phyloP scores from a whole-genome alignment of 2,888 invertebrate species.

The Metallyticus violacea region DNA sequence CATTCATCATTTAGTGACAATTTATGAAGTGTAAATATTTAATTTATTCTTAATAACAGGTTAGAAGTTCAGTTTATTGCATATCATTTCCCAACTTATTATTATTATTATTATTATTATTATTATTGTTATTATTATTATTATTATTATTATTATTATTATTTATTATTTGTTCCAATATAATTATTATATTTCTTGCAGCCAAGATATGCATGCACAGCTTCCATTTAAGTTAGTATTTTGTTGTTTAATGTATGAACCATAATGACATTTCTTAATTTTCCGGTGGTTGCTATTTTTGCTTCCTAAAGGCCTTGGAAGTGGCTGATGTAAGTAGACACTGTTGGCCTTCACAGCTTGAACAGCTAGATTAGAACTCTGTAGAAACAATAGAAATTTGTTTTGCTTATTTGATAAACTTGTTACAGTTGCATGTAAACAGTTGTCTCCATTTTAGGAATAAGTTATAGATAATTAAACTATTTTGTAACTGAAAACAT shows the following conservation, averaged over 20 bases:
- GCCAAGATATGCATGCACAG: neutral
- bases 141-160: too few relatives aligned
- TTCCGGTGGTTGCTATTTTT: constrained; percentile 40
- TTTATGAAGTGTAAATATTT: too few relatives aligned
- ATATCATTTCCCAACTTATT: neutral
- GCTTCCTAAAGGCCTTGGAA: constrained; percentile 61
- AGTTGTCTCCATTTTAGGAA: neutral
- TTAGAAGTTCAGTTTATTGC: neutral
- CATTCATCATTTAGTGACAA: too few relatives aligned
- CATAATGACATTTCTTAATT: constrained; percentile 3
- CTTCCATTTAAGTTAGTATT: neutral
- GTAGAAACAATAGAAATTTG: neutral
- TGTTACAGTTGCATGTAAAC: neutral
- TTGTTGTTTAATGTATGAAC: constrained; percentile 26
- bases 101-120: too few relatives aligned
- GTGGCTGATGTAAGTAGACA: constrained; percentile 64
- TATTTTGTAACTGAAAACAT: too few relatives aligned
- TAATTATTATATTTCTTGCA: neutral
- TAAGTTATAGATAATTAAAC: too few relatives aligned
- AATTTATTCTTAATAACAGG: neutral
- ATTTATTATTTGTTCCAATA: too few relatives aligned
- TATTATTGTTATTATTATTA: too few relatives aligned
- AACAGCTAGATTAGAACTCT: neutral
- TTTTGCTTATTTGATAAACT: neutral
- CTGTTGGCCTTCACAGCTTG: neutral